Evolutionary conservation across 2,113 vertebrate genomes (phyloP), one percentile per base, ranked within the genome.

Genomic region (Riparia riparia): DNA sequence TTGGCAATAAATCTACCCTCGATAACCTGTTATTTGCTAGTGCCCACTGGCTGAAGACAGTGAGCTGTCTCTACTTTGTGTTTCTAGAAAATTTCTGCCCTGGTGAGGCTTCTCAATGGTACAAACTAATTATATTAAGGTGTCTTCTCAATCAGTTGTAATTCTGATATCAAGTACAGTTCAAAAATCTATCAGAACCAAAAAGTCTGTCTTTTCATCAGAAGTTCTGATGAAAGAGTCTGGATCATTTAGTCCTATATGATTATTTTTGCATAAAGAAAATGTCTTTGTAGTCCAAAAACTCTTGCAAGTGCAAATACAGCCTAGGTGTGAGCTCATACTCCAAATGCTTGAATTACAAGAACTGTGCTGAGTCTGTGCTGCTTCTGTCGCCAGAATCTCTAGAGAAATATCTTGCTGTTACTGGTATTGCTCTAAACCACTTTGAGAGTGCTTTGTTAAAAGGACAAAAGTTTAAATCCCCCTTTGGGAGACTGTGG

Each of bases 361-460:
- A 49, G 26, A 71, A 39, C 28, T 34, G 39, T 11, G 12, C 17
- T 9, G 39, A 77, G 41, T 42, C 58, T 77, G 14, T 60, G 42
- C 45, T 92, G 2, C 65, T 90, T 72, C 29, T 47, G 39, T 90
- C 78, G 24, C 47, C 56, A 78, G 51, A 77, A 42, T 68, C 86
- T 92, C 86, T 71, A 41, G 83, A 78, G 89, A 86, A 94, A 90
- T 86, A 50, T 51, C 64, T 80, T 54, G 9, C 63, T 66, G 71
- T 54, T 86, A 57, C 84, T 93, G 86, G 32, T 31, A 12, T 51
- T 74, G 39, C 25, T 83, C 31, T 71, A 64, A 89, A 76, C 15
- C 60, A 89, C 72, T 91, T 81, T 68, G 44, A 90, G 56, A 93
- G 65, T 89, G 44, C 76, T 92, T 89, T 95, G 60, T 86, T 92